phyloP scores from a whole-genome alignment of 2,888 invertebrate genomes.

The Lamellibrachia satsuma region DNA sequence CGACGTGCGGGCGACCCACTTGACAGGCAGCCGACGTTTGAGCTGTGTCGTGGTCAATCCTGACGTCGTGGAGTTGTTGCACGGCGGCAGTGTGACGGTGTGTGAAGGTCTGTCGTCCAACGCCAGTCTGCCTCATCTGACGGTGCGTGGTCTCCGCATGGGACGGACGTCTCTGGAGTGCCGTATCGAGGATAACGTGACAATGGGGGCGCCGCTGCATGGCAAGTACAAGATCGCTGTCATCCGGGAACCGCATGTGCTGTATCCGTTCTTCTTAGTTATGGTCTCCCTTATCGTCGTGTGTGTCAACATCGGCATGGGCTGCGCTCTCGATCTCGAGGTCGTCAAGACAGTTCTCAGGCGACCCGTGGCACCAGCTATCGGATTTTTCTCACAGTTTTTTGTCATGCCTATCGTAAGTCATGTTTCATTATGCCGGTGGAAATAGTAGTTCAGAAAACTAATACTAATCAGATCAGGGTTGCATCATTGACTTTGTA shows the following conservation, averaged over 20 bases:
- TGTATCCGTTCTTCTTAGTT: slow-evolving; percentile 55
- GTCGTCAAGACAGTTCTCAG: slow-evolving; percentile 61
- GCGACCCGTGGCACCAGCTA: slow-evolving; percentile 66
- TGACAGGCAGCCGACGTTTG: background rate
- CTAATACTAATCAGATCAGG: background rate
- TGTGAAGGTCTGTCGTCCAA: background rate
- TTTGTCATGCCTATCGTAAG: slow-evolving; percentile 68
- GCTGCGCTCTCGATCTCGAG: slow-evolving; percentile 62
- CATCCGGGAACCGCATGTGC: background rate
- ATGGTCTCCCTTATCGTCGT: slow-evolving; percentile 58
- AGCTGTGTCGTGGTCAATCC: background rate
- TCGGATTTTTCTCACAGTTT: slow-evolving; percentile 68
- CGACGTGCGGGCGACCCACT: background rate
- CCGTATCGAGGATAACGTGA: background rate
- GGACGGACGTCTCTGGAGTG: background rate
- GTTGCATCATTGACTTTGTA: background rate
- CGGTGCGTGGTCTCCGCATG: background rate
- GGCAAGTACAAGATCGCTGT: background rate
- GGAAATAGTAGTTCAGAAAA: background rate
- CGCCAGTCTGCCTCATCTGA: background rate
- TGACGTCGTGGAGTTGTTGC: background rate
- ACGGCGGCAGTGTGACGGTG: background rate
- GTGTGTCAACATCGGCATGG: slow-evolving; percentile 60
- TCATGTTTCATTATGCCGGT: slow-evolving; percentile 22
- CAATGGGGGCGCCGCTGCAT: background rate